phyloP scores from a whole-genome alignment of 2,113 vertebrate genomes.

The Riparia riparia region DNA sequence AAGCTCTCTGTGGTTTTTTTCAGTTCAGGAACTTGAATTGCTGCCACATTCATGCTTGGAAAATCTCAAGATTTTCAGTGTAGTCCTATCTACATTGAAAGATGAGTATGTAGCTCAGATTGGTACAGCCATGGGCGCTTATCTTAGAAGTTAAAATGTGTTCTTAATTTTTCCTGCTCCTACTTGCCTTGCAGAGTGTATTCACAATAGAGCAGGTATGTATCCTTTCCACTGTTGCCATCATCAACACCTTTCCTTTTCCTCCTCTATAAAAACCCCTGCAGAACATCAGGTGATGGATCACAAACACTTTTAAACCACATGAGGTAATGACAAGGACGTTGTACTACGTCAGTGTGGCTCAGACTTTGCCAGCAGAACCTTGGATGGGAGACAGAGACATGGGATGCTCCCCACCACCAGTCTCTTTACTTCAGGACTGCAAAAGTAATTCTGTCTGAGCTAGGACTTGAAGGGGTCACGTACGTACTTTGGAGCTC shows the following conservation, averaged over 20 bases:
- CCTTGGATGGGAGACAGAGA: not conserved
- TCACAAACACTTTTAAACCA: not conserved
- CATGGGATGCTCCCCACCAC: not conserved
- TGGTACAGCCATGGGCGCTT: not conserved
- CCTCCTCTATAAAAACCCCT: not conserved
- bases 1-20: not conserved
- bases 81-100: not conserved
- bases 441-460: not conserved
- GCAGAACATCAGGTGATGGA: not conserved
- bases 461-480: not conserved
- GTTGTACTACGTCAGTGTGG: not conserved
- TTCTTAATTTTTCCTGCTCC: not conserved
- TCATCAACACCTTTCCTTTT: not conserved
- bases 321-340: not conserved
- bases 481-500: fast-evolving
- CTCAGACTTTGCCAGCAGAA: not conserved
- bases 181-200: not conserved
- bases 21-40: conserved; percentile 25
- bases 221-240: not conserved
- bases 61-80: not conserved
- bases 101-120: not conserved
- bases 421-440: not conserved
- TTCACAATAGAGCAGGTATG: not conserved
- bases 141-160: not conserved
- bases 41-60: not conserved